phyloP scores from a whole-genome alignment of 2,113 vertebrate genomes.

The Cyphotilapia sp. region DNA sequence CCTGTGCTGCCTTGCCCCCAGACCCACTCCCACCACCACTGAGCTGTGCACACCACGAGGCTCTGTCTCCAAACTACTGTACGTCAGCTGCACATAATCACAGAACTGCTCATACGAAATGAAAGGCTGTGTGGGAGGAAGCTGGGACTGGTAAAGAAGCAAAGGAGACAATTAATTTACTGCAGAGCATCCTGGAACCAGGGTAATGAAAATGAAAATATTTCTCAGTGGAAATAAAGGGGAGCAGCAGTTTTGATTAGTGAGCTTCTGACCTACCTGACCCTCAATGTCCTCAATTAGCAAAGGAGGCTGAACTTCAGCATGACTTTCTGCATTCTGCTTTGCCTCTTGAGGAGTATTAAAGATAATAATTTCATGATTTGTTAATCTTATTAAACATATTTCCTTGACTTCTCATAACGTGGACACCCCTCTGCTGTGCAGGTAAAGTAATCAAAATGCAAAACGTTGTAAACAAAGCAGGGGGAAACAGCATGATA shows the following conservation, averaged over 20 bases:
- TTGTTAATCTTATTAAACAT: slow-evolving; percentile 54
- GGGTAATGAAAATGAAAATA: slow-evolving; percentile 39
- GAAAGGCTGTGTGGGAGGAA: slow-evolving; percentile 24
- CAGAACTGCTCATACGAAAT: background rate
- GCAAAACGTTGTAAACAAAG: slow-evolving; percentile 39
- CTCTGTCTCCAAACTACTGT: slow-evolving; percentile 14
- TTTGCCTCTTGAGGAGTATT: slow-evolving; percentile 34
- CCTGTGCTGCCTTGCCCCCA: slow-evolving; percentile 50
- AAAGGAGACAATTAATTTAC: slow-evolving; percentile 44
- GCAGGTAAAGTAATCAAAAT: slow-evolving; percentile 52
- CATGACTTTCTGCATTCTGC: slow-evolving; percentile 26
- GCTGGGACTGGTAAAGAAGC: slow-evolving; percentile 29
- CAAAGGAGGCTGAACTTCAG: slow-evolving; percentile 35
- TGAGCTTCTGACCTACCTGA: slow-evolving; percentile 28
- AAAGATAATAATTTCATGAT: slow-evolving; percentile 49
- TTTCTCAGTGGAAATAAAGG: slow-evolving; percentile 37
- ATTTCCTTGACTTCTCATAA: slow-evolving; percentile 37
- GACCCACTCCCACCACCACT: slow-evolving; percentile 53
- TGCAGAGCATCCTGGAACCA: slow-evolving; percentile 21
- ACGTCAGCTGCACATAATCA: slow-evolving; percentile 8
- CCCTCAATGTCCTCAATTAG: slow-evolving; percentile 48
- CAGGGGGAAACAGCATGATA: slow-evolving; percentile 32
- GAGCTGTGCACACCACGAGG: slow-evolving; percentile 35
- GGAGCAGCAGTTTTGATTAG: slow-evolving; percentile 34
- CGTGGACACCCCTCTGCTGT: slow-evolving; percentile 19